These are phyloP conservation scores for Brachionus manjavacas DNA, from an alignment of 1,140 invertebrate genomes.

Conservation along the genomic window DNA sequence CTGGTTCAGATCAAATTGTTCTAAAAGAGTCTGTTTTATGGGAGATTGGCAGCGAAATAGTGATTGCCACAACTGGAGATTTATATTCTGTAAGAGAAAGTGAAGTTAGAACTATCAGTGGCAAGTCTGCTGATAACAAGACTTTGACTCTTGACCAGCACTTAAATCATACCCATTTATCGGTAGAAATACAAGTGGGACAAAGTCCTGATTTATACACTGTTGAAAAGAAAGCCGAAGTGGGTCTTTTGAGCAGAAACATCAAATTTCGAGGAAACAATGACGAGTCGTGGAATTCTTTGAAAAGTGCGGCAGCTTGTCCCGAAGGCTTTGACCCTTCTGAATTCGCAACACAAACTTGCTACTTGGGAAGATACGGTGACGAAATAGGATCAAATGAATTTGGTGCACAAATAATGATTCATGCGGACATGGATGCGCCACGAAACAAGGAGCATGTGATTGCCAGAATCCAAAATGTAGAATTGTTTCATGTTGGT, in stretches of 20 bases:
- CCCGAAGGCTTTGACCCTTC: constrained; percentile 51
- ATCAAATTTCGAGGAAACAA: constrained; percentile 45
- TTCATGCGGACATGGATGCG: constrained; percentile 44
- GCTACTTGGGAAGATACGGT: constrained; percentile 51
- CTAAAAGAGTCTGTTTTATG: constrained; percentile 48
- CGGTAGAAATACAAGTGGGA: background rate
- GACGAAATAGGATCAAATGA: constrained; percentile 52
- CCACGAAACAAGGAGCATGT: background rate
- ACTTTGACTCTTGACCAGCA: constrained; percentile 48
- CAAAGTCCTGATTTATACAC: background rate
- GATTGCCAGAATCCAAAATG: constrained; percentile 25
- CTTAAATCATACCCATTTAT: constrained; percentile 46
- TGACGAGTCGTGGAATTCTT: constrained; percentile 41
- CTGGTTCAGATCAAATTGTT: constrained; percentile 45
- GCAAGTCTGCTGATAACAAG: constrained; percentile 46
- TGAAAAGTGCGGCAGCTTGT: constrained; percentile 48
- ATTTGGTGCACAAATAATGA: constrained; percentile 53
- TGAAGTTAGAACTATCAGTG: constrained; percentile 47
- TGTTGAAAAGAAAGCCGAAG: constrained; percentile 44
- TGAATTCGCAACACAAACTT: constrained; percentile 52
- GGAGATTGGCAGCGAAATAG: constrained; percentile 50
- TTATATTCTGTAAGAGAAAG: constrained; percentile 45
- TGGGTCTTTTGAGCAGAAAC: constrained; percentile 45
- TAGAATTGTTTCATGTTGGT: constrained; percentile 47
- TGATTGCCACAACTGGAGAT: constrained; percentile 53